Conservation (phyloP, 2,888 invertebrate species). For the Drosophila falleni region DNA sequence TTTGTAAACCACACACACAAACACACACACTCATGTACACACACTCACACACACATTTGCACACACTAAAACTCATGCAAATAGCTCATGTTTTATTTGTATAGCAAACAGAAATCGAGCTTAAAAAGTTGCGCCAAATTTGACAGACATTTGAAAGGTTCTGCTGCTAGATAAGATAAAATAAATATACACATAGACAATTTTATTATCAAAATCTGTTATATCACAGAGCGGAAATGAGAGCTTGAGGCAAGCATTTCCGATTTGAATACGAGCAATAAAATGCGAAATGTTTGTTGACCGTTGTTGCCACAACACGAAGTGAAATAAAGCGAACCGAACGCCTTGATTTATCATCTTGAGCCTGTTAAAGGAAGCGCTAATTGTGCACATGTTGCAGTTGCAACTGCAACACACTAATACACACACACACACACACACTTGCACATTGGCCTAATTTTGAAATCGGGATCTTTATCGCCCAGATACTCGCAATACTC, state of each 20-base stretch:
- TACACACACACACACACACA: conserved; percentile 29
- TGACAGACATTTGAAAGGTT: conserved; percentile 23
- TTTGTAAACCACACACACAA: conserved; percentile 44
- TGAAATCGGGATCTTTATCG: conserved; percentile 79
- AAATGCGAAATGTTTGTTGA: conserved; percentile 22
- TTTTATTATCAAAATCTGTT: conserved; percentile 7
- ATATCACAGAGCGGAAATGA: conserved; percentile 38
- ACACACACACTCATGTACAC: too few relatives aligned
- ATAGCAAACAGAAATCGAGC: conserved; percentile 32
- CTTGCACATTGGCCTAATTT: conserved; percentile 73
- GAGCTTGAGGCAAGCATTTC: conserved; percentile 30
- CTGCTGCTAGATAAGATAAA: conserved; percentile 48
- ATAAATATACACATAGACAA: conserved; percentile 29
- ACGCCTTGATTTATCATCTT: conserved; percentile 56
- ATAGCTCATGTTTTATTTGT: conserved; percentile 29
- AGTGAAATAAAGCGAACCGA: conserved; percentile 9
- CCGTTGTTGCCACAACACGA: conserved; percentile 33
- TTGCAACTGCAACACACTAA: conserved; percentile 40
- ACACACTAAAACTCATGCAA: conserved; percentile 23
- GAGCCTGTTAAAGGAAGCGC: conserved; percentile 64
- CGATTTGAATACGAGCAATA: conserved; percentile 38
- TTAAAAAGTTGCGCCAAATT: conserved; percentile 34
- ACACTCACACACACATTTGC: background rate
- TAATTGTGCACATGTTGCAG: conserved; percentile 77
- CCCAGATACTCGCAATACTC: conserved; percentile 64